Percentiles rank a stretch among this genome's conserved stretches.
Conservation (phyloP, 2,113 vertebrate species). For the Brachyhypopomus occidentalis region DNA sequence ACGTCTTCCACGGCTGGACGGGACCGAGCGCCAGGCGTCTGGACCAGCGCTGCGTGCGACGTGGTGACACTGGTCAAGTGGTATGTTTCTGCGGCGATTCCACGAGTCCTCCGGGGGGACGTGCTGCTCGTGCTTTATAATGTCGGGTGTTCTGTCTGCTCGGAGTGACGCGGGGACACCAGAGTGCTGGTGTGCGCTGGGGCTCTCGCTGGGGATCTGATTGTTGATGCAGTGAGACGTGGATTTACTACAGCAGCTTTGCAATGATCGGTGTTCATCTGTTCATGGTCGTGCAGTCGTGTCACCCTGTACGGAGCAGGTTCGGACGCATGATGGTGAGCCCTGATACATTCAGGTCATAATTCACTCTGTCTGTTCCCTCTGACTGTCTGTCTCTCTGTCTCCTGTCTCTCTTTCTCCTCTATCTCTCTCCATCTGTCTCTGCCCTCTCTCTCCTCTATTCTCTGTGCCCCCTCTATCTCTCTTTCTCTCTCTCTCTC, state of each 20-base stretch:
- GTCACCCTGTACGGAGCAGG: neutral
- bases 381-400: no score
- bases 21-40: no score
- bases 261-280: neutral
- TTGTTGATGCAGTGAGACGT: neutral
- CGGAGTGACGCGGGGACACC: neutral
- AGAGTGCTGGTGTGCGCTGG: constrained; percentile 24
- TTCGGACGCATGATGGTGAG: neutral
- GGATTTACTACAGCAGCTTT: constrained; percentile 3
- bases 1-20: neutral
- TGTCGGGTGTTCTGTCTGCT: constrained; percentile 11
- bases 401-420: no score
- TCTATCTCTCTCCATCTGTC: no score
- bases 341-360: neutral
- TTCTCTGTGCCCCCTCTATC: no score
- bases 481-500: no score
- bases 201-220: neutral
- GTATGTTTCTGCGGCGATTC: constrained; percentile 5
- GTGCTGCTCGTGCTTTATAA: constrained; percentile 5
- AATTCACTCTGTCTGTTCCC: neutral
- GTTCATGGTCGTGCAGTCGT: neutral
- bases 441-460: no score
- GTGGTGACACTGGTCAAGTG: neutral
- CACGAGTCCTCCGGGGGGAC: neutral
- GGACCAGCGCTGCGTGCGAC: no score